phyloP scores from a whole-genome alignment of 2,797 vertebrate genomes.

The Aulostomus chinensis region DNA sequence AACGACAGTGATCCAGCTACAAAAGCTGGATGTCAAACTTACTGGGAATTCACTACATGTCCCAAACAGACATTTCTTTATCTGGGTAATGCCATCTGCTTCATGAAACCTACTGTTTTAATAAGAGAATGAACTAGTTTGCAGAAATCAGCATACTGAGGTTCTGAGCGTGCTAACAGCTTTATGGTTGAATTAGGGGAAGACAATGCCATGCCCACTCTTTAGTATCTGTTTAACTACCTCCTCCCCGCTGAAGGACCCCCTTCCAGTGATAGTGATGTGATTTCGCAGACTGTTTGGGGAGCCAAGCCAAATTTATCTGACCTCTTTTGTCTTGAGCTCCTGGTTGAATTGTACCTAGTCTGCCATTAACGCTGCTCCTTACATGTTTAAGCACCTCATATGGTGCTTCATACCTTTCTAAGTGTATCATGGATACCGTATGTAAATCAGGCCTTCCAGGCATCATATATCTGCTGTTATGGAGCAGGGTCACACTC shows the following conservation, averaged over 20 bases:
- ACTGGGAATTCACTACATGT: too few relatives aligned
- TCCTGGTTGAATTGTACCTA: slow-evolving; percentile 71
- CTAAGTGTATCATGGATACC: slow-evolving; percentile 61
- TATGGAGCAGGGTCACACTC: slow-evolving; percentile 23
- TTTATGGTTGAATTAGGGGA: slow-evolving; percentile 58
- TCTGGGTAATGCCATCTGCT: too few relatives aligned
- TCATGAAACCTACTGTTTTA: too few relatives aligned
- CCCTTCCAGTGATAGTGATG: slow-evolving; percentile 67
- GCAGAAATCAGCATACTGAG: background rate
- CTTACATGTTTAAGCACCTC: slow-evolving; percentile 70
- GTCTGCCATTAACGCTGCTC: slow-evolving; percentile 73
- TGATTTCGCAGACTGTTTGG: slow-evolving; percentile 77
- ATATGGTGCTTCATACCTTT: slow-evolving; percentile 65
- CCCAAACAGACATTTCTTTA: too few relatives aligned
- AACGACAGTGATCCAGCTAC: too few relatives aligned
- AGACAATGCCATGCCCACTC: slow-evolving; percentile 60
- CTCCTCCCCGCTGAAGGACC: slow-evolving; percentile 63
- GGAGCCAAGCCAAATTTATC: slow-evolving; percentile 67
- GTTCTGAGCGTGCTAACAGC: slow-evolving; percentile 39
- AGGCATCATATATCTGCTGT: slow-evolving; percentile 59
- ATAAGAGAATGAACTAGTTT: background rate
- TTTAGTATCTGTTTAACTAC: slow-evolving; percentile 77
- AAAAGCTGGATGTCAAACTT: too few relatives aligned
- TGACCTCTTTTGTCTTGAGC: slow-evolving; percentile 65
- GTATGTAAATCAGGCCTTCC: slow-evolving; percentile 69